Conservation (phyloP, 2,888 invertebrate species). For the Acleris emargana region DNA sequence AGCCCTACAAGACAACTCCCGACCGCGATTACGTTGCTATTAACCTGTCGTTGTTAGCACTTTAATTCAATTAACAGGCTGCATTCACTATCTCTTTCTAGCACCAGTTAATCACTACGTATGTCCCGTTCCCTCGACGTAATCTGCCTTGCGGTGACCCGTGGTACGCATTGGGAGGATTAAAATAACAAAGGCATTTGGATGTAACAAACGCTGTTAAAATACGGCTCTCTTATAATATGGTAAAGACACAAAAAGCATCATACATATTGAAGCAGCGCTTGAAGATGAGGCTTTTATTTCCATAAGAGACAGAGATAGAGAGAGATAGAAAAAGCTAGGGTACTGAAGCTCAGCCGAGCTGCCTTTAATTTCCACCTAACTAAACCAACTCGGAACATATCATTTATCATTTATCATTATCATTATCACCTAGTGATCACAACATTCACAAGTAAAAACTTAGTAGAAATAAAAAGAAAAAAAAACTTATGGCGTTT, state of each 20-base stretch:
- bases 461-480: no score
- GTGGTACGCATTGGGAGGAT: conserved; percentile 17
- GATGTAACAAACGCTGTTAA: background rate
- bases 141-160: conserved; percentile 45
- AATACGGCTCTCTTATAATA: background rate
- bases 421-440: no score
- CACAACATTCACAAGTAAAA: no score
- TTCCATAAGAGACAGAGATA: no score
- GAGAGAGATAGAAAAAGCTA: no score
- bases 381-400: no score
- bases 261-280: no score
- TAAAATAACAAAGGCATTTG: conserved; percentile 8
- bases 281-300: no score
- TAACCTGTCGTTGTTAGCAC: conserved; percentile 52
- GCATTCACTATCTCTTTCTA: conserved; percentile 34
- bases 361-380: no score
- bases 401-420: no score
- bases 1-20: conserved; percentile 40
- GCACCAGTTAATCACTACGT: conserved; percentile 39
- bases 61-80: conserved; percentile 56
- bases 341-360: no score
- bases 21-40: conserved; percentile 51
- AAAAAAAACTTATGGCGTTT: no score
- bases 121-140: conserved; percentile 42
- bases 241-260: background rate